These are phyloP conservation scores for Amazona vittata DNA, from an alignment of 2,113 vertebrate species.

Conservation along the genomic window DNA sequence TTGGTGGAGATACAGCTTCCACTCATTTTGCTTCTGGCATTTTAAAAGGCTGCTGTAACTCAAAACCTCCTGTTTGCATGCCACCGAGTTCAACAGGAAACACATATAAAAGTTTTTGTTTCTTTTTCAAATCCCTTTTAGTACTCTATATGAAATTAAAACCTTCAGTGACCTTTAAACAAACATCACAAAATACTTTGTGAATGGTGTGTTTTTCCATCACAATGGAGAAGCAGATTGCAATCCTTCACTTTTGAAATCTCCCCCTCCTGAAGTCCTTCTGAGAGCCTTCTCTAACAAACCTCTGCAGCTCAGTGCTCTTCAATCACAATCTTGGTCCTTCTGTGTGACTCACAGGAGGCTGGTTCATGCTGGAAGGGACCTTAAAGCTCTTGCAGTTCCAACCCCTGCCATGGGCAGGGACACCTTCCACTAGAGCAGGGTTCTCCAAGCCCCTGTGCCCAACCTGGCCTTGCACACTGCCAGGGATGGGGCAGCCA, in stretches of 20 bases:
- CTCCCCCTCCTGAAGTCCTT: not conserved
- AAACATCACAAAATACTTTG: conserved; percentile 26
- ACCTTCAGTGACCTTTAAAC: conserved; percentile 59
- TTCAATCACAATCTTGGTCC: rapidly evolving
- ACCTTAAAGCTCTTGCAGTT: not conserved
- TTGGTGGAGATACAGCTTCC: not conserved
- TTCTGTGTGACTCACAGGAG: not conserved
- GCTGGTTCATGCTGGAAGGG: not conserved
- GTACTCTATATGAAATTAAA: conserved; percentile 48
- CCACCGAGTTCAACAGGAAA: conserved; percentile 55
- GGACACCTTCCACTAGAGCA: not conserved
- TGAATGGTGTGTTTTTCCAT: not conserved
- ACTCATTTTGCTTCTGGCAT: not conserved
- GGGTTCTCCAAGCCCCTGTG: not conserved
- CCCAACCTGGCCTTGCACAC: not conserved
- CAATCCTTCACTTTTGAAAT: not conserved
- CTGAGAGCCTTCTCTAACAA: not conserved
- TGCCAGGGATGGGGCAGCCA: not conserved
- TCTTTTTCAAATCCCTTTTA: conserved; percentile 51
- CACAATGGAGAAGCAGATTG: not conserved
- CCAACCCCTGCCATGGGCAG: not conserved
- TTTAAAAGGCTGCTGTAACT: conserved; percentile 51
- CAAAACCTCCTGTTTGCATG: conserved; percentile 33
- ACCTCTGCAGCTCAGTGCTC: not conserved
- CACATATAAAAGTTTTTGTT: conserved; percentile 35